Evolutionary conservation across 1,140 invertebrate genomes (phyloP).

Genomic region (Odontomachus brunneus): DNA sequence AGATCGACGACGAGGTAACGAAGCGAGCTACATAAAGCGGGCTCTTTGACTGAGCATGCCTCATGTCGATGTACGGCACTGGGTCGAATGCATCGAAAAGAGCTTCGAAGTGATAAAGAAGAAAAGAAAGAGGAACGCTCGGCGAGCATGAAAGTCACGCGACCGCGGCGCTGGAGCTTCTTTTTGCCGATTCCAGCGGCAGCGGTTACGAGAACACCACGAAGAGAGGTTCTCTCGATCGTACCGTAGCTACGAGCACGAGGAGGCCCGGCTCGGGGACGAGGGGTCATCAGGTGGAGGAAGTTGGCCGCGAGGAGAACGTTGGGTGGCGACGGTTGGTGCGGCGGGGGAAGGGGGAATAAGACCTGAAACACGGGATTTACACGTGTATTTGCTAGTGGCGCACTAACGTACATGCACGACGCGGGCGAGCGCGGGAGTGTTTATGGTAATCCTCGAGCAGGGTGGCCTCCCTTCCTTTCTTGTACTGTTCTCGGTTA

Average conservation of each 20-base stretch:
- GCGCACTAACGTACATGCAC: constrained; percentile 72
- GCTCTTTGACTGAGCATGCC: background rate
- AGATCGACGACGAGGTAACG: background rate
- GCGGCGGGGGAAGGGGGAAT: constrained; percentile 65
- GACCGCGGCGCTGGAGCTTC: constrained; percentile 67
- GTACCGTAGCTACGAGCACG: background rate
- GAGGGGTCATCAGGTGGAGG: constrained; percentile 58
- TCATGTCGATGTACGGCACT: constrained; percentile 46
- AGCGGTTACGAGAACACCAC: constrained; percentile 64
- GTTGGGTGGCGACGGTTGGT: background rate
- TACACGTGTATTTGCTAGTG: constrained; percentile 81
- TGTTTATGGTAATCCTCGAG: constrained; percentile 80
- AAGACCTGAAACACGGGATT: constrained; percentile 79
- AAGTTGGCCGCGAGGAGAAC: constrained; percentile 36
- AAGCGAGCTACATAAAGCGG: background rate
- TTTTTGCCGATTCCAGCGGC: constrained; percentile 76
- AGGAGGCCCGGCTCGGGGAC: background rate
- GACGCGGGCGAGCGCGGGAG: constrained; percentile 64
- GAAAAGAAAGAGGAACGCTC: constrained; percentile 24
- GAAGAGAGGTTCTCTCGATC: constrained; percentile 50
- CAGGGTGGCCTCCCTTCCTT: constrained; percentile 75
- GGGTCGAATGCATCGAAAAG: constrained; percentile 19
- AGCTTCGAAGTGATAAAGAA: constrained; percentile 5
- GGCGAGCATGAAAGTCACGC: constrained; percentile 80
- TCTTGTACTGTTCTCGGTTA: constrained; percentile 66